Conservation (phyloP, 1,140 invertebrate genomes). For the Daktulosphaira vitifoliae region DNA sequence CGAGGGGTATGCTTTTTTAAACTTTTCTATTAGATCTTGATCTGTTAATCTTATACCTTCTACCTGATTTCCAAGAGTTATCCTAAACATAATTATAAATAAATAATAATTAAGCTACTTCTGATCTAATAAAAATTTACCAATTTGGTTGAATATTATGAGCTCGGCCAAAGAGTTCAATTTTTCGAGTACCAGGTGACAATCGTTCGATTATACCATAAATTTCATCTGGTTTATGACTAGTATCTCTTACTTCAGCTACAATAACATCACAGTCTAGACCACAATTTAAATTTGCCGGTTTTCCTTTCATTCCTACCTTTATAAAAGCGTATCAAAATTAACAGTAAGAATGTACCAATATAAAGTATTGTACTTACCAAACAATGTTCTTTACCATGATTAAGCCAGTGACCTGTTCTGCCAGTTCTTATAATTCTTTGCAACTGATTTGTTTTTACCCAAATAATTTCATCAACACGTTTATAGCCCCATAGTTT, state of each 20-base stretch:
- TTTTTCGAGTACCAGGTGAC: conserved; percentile 89
- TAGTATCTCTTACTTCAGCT: conserved; percentile 92
- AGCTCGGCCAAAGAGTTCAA: conserved; percentile 92
- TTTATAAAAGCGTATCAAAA: too few species aligned
- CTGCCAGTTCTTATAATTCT: conserved; percentile 92
- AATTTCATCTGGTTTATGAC: conserved; percentile 97
- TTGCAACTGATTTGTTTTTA: conserved; percentile 97
- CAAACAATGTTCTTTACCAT: conserved; percentile 96
- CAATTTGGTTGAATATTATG: conserved; percentile 98
- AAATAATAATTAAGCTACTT: too few species aligned
- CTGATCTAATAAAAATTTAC: conserved; percentile 46
- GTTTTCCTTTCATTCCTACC: conserved; percentile 91
- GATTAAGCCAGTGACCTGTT: conserved; percentile 97
- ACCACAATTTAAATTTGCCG: conserved; percentile 80
- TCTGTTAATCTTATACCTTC: conserved; percentile 90
- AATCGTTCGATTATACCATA: conserved; percentile 84
- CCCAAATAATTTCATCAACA: conserved; percentile 97
- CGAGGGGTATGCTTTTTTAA: conserved; percentile 86
- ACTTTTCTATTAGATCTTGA: conserved; percentile 79
- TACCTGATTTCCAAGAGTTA: conserved; percentile 89
- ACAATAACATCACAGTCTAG: conserved; percentile 97
- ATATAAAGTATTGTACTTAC: too few species aligned
- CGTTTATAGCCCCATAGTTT: conserved; percentile 92
- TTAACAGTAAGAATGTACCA: too few species aligned
- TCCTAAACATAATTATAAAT: conserved; percentile 48